phyloP scores from a whole-genome alignment of 92 coral and sea anemone genomes.

The Scolanthus callimorphus region DNA sequence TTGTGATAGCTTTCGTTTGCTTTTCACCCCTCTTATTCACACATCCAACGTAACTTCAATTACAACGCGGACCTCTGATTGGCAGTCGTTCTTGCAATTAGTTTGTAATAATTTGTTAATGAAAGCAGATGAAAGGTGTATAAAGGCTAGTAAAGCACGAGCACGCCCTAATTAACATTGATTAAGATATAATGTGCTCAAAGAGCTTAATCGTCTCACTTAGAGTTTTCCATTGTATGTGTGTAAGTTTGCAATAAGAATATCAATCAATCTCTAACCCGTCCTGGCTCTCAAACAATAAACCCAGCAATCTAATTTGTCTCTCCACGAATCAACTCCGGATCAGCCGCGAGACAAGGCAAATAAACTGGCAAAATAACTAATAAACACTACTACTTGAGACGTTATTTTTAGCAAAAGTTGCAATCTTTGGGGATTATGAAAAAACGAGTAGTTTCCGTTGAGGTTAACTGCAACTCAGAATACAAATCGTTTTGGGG shows the following conservation, averaged over 20 bases:
- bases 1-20: background rate
- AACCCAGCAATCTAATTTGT: constrained; percentile 57
- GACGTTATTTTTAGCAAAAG: constrained; percentile 15
- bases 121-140: constrained; percentile 85
- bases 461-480: too few relatives aligned
- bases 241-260: constrained; percentile 56
- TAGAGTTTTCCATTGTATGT: constrained; percentile 57
- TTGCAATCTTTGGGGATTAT: constrained; percentile 25
- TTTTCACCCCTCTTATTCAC: constrained; percentile 54
- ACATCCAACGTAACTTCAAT: constrained; percentile 81
- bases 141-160: constrained; percentile 67
- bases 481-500: too few relatives aligned
- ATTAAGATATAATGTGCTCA: constrained; percentile 91
- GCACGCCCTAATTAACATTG: constrained; percentile 91
- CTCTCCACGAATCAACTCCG: constrained; percentile 13
- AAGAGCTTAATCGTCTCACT: constrained; percentile 81
- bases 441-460: too few relatives aligned
- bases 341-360: constrained; percentile 33
- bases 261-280: constrained; percentile 48
- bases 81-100: constrained; percentile 74
- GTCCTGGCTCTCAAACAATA: constrained; percentile 36
- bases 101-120: constrained; percentile 94
- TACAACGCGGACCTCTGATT: constrained; percentile 61
- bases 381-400: background rate
- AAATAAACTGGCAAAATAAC: constrained; percentile 26